These are phyloP conservation scores for Conchocele bisecta DNA, from an alignment of 2,888 invertebrate genomes.

Conservation along the genomic window DNA sequence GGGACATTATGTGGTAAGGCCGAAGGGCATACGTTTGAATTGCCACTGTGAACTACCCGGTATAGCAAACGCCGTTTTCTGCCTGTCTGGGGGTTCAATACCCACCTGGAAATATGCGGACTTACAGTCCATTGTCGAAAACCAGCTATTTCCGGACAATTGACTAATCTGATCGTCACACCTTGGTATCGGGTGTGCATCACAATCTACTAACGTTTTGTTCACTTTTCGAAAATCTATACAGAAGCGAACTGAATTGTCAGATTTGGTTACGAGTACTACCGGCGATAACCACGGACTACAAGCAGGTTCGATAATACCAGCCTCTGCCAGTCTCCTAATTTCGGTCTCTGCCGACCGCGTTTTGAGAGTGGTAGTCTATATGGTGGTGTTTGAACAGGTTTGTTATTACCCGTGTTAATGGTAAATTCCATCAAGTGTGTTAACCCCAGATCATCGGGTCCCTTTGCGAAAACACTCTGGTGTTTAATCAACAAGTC, in stretches of 20 bases:
- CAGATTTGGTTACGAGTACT: too few relatives aligned
- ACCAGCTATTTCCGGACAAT: conserved; percentile 39
- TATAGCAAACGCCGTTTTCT: conserved; percentile 36
- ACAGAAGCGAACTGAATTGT: too few relatives aligned
- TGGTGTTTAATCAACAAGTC: too few relatives aligned
- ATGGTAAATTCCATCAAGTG: too few relatives aligned
- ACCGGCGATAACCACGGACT: conserved; percentile 53
- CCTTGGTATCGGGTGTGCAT: conserved; percentile 46
- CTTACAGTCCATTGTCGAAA: conserved; percentile 32
- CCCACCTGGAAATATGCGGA: conserved; percentile 39
- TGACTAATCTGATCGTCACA: conserved; percentile 41
- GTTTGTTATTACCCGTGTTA: too few relatives aligned
- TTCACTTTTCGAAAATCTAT: not conserved
- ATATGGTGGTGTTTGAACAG: too few relatives aligned
- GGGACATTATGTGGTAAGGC: conserved; percentile 27
- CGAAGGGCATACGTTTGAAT: conserved; percentile 41
- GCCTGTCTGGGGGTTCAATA: conserved; percentile 17
- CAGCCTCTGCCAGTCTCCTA: too few relatives aligned
- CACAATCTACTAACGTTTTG: not conserved
- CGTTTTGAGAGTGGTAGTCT: too few relatives aligned
- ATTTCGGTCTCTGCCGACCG: too few relatives aligned
- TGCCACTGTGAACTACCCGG: conserved; percentile 34
- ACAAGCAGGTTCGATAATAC: too few relatives aligned
- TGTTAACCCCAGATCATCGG: too few relatives aligned
- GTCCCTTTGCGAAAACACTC: too few relatives aligned